phyloP scores from a whole-genome alignment of 1,140 invertebrate species.

The Theocolax elegans region DNA sequence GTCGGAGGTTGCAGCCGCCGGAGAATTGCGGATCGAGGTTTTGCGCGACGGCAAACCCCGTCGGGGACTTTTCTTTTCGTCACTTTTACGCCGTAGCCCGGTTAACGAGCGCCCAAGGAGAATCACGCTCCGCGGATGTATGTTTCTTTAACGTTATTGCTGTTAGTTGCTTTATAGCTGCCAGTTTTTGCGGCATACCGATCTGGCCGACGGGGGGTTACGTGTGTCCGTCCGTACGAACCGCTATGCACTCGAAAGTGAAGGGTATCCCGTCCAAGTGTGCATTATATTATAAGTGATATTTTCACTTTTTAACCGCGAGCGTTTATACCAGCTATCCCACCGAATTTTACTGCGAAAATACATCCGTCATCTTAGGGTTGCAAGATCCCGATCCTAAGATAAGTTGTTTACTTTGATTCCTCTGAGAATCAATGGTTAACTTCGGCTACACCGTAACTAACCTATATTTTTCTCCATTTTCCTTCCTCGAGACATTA shows the following conservation, averaged over 20 bases:
- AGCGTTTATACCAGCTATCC: background rate
- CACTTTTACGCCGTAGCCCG: background rate
- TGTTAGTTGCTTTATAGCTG: background rate
- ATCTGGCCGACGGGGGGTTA: too few relatives aligned
- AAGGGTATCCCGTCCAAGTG: slow-evolving; percentile 8
- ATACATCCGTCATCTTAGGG: slow-evolving; percentile 4
- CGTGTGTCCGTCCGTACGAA: too few relatives aligned
- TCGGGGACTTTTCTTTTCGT: slow-evolving; percentile 29
- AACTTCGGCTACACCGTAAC: too few relatives aligned
- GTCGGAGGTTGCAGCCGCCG: too few relatives aligned
- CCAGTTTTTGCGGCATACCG: background rate
- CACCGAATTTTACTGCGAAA: too few relatives aligned
- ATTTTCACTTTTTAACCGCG: slow-evolving; percentile 30
- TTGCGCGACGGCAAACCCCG: too few relatives aligned
- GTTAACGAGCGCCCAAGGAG: slow-evolving; percentile 14
- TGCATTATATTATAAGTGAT: background rate
- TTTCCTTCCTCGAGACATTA: too few relatives aligned
- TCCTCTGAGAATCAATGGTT: too few relatives aligned
- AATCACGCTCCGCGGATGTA: background rate
- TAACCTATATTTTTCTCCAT: too few relatives aligned
- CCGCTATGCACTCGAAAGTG: slow-evolving; percentile 21
- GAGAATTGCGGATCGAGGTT: too few relatives aligned
- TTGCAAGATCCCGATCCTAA: too few relatives aligned
- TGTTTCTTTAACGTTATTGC: background rate
- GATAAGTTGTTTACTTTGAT: too few relatives aligned